These are phyloP conservation scores for Eumacrocentrus americanus DNA, from an alignment of 2,888 invertebrate species.

Conservation along the genomic window DNA sequence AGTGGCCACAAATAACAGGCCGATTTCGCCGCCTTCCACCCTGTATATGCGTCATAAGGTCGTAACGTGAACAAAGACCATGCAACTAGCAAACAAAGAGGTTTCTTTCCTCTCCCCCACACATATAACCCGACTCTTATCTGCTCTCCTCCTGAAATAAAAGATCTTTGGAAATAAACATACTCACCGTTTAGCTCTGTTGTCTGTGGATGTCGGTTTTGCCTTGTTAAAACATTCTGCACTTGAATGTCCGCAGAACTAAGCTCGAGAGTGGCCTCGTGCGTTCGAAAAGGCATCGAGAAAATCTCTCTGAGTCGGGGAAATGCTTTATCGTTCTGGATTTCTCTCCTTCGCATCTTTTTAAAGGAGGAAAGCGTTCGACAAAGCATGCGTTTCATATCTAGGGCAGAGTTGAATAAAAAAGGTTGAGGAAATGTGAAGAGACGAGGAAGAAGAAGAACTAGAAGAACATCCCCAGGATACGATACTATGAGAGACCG, in stretches of 20 bases:
- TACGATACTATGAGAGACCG: conserved; percentile 14
- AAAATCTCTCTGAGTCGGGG: neutral
- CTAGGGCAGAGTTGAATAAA: conserved; percentile 12
- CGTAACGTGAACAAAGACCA: too few species aligned
- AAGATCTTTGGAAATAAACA: too few species aligned
- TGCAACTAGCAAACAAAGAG: too few species aligned
- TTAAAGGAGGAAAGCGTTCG: neutral
- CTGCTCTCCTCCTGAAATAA: too few species aligned
- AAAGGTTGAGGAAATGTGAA: neutral
- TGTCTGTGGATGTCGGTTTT: neutral
- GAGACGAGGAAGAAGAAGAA: conserved; percentile 16
- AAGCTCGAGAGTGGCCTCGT: too few species aligned
- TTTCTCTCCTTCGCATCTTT: conserved; percentile 4
- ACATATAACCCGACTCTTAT: too few species aligned
- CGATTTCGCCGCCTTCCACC: conserved; percentile 1
- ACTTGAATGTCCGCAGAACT: too few species aligned
- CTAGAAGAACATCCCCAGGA: conserved; percentile 21
- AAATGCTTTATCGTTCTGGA: neutral
- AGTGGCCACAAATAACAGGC: neutral
- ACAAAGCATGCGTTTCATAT: conserved; percentile 15
- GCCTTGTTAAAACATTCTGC: too few species aligned
- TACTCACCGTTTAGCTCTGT: too few species aligned
- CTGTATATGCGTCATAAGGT: neutral
- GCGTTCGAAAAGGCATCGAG: too few species aligned
- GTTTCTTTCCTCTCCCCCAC: too few species aligned